These are phyloP conservation scores for Oncorhynchus tshawytscha DNA, from an alignment of 2,113 vertebrate species.

Conservation along the genomic window DNA sequence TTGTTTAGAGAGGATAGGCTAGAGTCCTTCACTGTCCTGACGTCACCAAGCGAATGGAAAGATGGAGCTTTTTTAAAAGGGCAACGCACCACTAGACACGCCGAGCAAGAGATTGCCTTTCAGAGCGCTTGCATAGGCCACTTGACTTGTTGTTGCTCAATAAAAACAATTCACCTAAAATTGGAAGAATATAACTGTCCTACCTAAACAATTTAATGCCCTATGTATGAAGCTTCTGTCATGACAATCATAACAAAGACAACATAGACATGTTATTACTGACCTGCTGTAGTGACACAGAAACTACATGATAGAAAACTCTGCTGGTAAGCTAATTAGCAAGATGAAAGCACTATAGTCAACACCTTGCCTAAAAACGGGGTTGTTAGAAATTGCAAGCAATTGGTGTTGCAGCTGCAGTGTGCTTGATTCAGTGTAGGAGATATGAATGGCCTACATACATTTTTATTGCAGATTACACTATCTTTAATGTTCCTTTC, in stretches of 20 bases:
- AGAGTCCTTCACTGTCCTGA: conserved; percentile 66
- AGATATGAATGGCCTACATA: no score
- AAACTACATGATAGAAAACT: background rate
- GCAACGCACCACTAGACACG: conserved; percentile 48
- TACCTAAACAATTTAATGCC: background rate
- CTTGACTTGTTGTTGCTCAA: background rate
- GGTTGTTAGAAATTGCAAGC: no score
- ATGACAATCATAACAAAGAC: background rate
- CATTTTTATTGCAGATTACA: no score
- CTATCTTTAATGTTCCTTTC: no score
- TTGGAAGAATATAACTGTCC: background rate
- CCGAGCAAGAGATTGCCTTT: background rate
- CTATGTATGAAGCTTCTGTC: background rate
- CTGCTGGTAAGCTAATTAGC: background rate
- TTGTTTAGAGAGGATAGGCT: conserved; percentile 62
- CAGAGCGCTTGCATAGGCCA: background rate
- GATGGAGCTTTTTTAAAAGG: conserved; percentile 79
- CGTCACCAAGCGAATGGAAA: conserved; percentile 71
- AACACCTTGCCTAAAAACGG: no score
- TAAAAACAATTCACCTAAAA: no score
- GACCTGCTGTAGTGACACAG: background rate
- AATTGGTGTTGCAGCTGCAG: no score
- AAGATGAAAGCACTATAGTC: background rate
- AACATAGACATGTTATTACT: background rate
- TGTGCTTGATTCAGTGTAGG: no score